Conservation (phyloP, 2,113 vertebrate genomes). For the Python bivittatus region DNA sequence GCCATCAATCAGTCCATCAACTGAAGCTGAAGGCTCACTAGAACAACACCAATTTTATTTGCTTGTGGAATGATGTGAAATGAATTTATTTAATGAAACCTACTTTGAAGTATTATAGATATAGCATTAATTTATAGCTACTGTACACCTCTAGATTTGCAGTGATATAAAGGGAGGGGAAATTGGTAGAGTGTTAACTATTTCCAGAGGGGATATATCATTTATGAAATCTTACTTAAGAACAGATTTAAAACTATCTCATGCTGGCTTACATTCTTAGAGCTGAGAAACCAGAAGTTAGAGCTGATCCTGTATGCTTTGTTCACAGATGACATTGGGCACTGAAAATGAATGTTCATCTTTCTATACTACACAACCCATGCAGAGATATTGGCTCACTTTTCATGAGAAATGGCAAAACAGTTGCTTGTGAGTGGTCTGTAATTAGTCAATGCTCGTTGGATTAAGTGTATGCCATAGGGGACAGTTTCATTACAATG, state of each 20-base stretch:
- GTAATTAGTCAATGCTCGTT: constrained; percentile 23
- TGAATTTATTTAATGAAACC: neutral
- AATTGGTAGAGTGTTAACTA: neutral
- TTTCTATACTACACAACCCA: too few species aligned
- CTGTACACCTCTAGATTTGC: neutral
- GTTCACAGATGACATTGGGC: neutral
- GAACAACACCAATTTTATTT: neutral
- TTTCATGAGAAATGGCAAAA: neutral
- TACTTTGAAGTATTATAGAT: neutral
- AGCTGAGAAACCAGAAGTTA: neutral
- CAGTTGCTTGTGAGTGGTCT: neutral
- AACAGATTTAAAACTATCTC: neutral
- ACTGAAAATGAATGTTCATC: neutral
- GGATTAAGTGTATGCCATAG: neutral
- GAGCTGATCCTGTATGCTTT: neutral
- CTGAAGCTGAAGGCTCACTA: neutral
- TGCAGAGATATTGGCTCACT: neutral
- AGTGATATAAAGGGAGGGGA: neutral
- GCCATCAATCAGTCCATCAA: neutral
- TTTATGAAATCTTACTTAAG: neutral
- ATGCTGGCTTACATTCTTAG: neutral
- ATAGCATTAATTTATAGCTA: neutral
- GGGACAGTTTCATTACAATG: neutral
- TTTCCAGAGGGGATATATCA: neutral
- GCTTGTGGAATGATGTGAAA: neutral